Evolutionary conservation across 2,888 invertebrate genomes (phyloP).

Genomic region (Stomorhina lunata): DNA sequence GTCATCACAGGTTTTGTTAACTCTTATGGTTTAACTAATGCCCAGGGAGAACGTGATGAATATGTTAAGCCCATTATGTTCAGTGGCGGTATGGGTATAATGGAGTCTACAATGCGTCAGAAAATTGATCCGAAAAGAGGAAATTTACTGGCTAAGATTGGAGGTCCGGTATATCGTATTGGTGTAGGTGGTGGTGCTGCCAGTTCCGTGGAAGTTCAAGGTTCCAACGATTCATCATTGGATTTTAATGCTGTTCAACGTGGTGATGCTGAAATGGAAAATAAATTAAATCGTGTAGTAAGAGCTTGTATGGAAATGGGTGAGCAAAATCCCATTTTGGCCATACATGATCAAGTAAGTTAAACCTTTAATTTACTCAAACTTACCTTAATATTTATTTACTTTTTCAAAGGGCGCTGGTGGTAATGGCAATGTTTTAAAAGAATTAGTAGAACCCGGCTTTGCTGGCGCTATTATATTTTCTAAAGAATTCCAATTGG

Average conservation of each 20-base stretch:
- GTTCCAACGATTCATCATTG: conserved; percentile 89
- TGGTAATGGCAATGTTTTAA: conserved; percentile 98
- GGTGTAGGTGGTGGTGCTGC: conserved; percentile 99
- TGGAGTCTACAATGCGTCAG: conserved; percentile 90
- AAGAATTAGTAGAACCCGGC: conserved; percentile 95
- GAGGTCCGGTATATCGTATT: conserved; percentile 98
- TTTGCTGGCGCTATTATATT: conserved; percentile 93
- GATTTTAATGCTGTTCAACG: conserved; percentile 98
- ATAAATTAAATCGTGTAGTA: conserved; percentile 96
- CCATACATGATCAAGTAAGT: conserved; percentile 92
- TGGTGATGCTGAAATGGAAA: conserved; percentile 98
- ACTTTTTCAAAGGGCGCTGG: conserved; percentile 89
- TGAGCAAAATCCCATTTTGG: conserved; percentile 92
- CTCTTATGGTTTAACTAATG: conserved; percentile 90
- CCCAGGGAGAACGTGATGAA: conserved; percentile 87
- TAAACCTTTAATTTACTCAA: background rate
- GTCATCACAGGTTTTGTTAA: conserved; percentile 94
- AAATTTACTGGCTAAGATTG: conserved; percentile 95
- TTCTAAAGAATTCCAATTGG: conserved; percentile 91
- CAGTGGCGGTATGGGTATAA: conserved; percentile 95
- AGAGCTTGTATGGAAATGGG: conserved; percentile 93
- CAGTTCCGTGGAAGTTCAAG: conserved; percentile 96
- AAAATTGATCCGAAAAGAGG: conserved; percentile 89
- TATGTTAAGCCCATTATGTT: conserved; percentile 99
- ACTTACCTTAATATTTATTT: background rate